phyloP scores from a whole-genome alignment of 2,888 invertebrate species.

The Thymelicus lineola region DNA sequence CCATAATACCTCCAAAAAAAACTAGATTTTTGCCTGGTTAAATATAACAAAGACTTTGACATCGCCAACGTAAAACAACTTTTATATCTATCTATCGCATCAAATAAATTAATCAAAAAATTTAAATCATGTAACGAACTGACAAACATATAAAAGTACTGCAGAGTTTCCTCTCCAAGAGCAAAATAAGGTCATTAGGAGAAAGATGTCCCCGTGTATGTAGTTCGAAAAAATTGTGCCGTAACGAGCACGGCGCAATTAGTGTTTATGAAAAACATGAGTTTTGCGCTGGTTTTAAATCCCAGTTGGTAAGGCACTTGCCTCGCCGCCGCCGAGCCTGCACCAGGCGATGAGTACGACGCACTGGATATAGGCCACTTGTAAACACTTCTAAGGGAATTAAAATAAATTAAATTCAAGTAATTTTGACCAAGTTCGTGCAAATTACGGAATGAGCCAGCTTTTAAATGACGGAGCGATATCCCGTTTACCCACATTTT shows the following conservation, averaged over 20 bases:
- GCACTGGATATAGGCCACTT: neutral
- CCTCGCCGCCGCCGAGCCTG: neutral
- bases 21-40: too few relatives aligned
- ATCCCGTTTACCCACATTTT: neutral
- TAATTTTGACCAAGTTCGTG: neutral
- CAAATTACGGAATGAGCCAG: neutral
- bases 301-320: conserved; percentile 21
- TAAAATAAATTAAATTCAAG: neutral
- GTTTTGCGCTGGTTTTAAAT: conserved; percentile 43
- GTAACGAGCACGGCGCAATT: conserved; percentile 49
- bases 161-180: conserved; percentile 10
- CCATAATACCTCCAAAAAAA: too few relatives aligned
- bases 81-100: too few relatives aligned
- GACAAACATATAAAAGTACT: neutral
- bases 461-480: neutral
- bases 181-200: conserved; percentile 42
- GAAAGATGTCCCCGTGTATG: conserved; percentile 40
- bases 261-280: conserved; percentile 46
- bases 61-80: too few relatives aligned
- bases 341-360: neutral
- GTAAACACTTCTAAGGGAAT: neutral
- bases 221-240: conserved; percentile 43
- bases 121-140: neutral
- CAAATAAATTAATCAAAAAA: too few relatives aligned
- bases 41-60: too few relatives aligned